Percentiles rank a stretch among this genome's conserved stretches.
Conservation (phyloP, 2,113 vertebrate species). For the Mesocricetus auratus region DNA sequence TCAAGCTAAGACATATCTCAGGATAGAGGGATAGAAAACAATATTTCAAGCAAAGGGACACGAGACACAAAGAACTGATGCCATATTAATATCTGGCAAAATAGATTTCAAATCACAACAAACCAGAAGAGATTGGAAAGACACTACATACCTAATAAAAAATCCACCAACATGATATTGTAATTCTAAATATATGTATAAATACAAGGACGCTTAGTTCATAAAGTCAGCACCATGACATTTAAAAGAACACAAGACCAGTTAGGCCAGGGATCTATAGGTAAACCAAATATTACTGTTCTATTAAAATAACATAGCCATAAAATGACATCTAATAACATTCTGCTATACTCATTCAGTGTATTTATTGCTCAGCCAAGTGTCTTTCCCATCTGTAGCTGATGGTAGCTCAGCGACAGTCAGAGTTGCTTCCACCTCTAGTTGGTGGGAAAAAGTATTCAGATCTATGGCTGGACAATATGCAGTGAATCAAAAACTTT, state of each 20-base stretch:
- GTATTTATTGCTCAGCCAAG: neutral
- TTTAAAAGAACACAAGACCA: neutral
- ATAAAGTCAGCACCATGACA: neutral
- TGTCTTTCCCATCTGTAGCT: no score
- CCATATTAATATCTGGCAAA: no score
- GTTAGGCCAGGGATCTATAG: neutral
- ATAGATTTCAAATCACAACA: no score
- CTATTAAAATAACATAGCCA: neutral
- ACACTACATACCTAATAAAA: neutral
- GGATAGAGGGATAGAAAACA: no score
- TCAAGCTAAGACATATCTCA: no score
- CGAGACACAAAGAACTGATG: no score
- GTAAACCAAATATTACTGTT: neutral
- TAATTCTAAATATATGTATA: neutral
- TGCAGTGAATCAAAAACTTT: no score
- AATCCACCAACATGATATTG: neutral
- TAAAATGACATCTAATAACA: neutral
- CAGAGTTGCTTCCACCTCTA: neutral
- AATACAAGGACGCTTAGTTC: neutral
- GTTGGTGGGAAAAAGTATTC: neutral
- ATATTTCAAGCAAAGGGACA: no score
- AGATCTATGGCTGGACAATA: neutral
- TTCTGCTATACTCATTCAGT: neutral
- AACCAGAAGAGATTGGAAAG: no score
- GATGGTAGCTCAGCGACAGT: neutral